Evolutionary conservation across 2,797 vertebrate genomes (phyloP).

Genomic region (Xenops minutus): DNA sequence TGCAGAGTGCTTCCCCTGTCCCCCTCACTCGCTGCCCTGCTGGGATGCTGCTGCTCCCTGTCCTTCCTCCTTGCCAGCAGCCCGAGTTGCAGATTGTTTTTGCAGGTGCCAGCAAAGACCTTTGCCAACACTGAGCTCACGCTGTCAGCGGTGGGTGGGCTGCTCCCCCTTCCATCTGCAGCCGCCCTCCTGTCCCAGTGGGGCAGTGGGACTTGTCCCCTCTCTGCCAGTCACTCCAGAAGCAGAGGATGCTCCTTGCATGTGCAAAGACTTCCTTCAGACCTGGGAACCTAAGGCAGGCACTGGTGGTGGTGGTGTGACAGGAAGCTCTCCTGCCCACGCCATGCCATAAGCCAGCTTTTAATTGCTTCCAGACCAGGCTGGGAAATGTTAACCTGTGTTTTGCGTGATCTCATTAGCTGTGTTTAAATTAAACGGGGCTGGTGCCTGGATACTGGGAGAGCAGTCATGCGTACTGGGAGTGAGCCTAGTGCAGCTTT

Average conservation of each 20-base stretch:
- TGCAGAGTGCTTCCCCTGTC: fast-evolving
- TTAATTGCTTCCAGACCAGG: not conserved
- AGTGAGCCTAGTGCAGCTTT: not conserved
- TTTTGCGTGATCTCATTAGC: not conserved
- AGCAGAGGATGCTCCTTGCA: fast-evolving
- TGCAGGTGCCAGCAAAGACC: not conserved
- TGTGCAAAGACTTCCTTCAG: not conserved
- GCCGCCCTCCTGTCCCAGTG: not conserved
- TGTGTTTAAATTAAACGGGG: not conserved
- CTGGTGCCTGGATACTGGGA: not conserved
- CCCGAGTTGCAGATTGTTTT: not conserved
- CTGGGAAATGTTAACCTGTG: not conserved
- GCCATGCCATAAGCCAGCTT: not conserved
- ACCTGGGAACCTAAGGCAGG: not conserved
- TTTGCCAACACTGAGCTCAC: not conserved
- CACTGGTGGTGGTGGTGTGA: not conserved
- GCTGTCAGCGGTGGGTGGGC: not conserved
- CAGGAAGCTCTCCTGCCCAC: fast-evolving
- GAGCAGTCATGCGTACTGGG: fast-evolving
- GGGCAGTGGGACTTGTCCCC: too few species aligned
- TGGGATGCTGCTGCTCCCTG: not conserved
- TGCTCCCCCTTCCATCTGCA: not conserved
- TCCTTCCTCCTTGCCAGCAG: not conserved
- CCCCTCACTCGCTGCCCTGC: not conserved
- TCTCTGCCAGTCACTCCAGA: not conserved